Conservation (phyloP, 1,140 invertebrate species). For the Melanaphis sacchari region DNA sequence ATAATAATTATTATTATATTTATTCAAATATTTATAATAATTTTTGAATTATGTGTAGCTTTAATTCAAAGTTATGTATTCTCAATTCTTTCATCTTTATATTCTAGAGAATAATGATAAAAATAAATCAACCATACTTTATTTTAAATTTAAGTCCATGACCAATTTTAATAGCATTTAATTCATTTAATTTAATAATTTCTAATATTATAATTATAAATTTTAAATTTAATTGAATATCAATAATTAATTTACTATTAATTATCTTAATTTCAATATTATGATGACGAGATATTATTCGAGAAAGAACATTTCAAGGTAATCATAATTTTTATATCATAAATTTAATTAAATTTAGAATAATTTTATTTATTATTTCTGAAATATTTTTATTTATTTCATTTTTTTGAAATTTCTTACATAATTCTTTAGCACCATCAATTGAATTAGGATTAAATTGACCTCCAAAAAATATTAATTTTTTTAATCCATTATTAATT, state of each 20-base stretch:
- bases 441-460: background rate
- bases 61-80: conserved; percentile 4
- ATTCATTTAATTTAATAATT: no score
- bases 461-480: conserved; percentile 1
- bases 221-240: no score
- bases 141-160: no score
- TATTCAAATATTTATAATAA: background rate
- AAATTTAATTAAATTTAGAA: conserved; percentile 16
- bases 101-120: background rate
- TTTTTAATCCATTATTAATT: conserved; percentile 5
- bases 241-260: background rate
- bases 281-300: conserved; percentile 22
- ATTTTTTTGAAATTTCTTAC: background rate
- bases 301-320: conserved; percentile 15
- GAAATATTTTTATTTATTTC: no score
- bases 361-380: conserved; percentile 36
- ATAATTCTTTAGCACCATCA: background rate
- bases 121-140: background rate
- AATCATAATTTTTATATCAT: conserved; percentile 24
- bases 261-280: background rate
- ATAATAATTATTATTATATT: background rate
- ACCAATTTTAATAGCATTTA: no score
- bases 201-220: no score
- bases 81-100: background rate
- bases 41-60: conserved; percentile 4